Base-by-base conservation (phyloP, 2,797 vertebrate genomes). In the Odontamblyopus rebecca region DNA sequence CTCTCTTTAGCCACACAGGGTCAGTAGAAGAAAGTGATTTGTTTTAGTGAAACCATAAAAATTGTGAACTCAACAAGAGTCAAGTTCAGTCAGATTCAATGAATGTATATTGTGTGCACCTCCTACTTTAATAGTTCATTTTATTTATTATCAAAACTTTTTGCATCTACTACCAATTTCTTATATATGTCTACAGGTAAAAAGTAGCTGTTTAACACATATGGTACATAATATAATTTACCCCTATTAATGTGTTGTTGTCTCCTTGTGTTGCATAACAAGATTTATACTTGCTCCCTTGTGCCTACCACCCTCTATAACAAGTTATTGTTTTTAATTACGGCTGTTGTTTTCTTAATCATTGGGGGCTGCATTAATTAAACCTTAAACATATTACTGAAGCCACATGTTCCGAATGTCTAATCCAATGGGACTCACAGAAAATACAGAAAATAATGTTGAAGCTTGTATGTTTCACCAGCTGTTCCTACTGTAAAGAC, bases 251-350 rank as follows among this genome's bases (percentile, higher is more conserved):
- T 62, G 30, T 6, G 38, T 38, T 35, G 18, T 41, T 41, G 32
- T 35, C 16, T n/a, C 2, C 19, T 41, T 63, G 35, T 8, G 3
- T n/a, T 35, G 11, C 9, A 30, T 60, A 30, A 30, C 57, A 30
- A 60, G 30, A 30, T 38, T 26, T 19, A 41, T 41, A 23, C 61
- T 1, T 19, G 32, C 61, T n/a, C 61, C 35, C 32, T 41, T 11
- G 35, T 15, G 35, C 19, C 2, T 44, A n/a, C 18, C 18, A 18
- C 61, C 32, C 61, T 23, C 16, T 30, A 23, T 67, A 78, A 70
- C 66, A 61, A 60, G 50, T 48, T 71, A 67, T 77, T 81, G 71
- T 11, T 53, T 78, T 73, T 81, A 70, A 81, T 80, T 75, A 71
- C 70, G 71, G 68, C 69, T 78, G 51, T 81, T 69, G 70, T 80